Percentiles rank a stretch among this genome's conserved stretches.
phyloP scores from a whole-genome alignment of 2,797 vertebrate genomes.

The Tragopan temminckii region DNA sequence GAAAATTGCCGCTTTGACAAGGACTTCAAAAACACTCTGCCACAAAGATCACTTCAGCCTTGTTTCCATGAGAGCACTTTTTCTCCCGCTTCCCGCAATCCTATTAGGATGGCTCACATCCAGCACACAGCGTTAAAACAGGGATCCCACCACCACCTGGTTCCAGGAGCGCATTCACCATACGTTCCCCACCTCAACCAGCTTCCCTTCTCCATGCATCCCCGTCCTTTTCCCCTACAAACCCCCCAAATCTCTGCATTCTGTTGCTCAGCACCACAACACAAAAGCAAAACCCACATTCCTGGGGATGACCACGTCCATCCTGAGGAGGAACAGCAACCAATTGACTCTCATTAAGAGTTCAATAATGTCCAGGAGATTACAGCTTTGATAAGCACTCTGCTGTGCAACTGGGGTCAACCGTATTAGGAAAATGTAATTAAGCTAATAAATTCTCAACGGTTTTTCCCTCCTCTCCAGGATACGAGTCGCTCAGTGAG shows the following conservation, averaged over 20 bases:
- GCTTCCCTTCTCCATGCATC: not conserved
- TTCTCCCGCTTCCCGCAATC: not conserved
- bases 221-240: not conserved
- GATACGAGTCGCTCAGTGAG: not conserved
- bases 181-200: not conserved
- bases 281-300: accelerated
- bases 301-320: not conserved
- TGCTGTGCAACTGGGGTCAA: conserved; percentile 46
- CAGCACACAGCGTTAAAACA: not conserved
- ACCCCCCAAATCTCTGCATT: not conserved
- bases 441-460: conserved; percentile 73
- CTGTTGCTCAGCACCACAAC: accelerated
- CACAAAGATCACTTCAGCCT: not conserved
- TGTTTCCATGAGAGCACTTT: not conserved
- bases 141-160: not conserved
- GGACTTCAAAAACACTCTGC: conserved; percentile 23
- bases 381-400: conserved; percentile 50
- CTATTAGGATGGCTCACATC: not conserved
- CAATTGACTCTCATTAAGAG: conserved; percentile 59
- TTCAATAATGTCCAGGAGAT: conserved; percentile 44
- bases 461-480: not conserved
- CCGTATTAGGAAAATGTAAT: conserved; percentile 73
- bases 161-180: not conserved
- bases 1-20: conserved; percentile 24
- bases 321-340: not conserved